Evolutionary conservation across 2,797 vertebrate genomes (phyloP).

Genomic region (Centropyge bicolor): DNA sequence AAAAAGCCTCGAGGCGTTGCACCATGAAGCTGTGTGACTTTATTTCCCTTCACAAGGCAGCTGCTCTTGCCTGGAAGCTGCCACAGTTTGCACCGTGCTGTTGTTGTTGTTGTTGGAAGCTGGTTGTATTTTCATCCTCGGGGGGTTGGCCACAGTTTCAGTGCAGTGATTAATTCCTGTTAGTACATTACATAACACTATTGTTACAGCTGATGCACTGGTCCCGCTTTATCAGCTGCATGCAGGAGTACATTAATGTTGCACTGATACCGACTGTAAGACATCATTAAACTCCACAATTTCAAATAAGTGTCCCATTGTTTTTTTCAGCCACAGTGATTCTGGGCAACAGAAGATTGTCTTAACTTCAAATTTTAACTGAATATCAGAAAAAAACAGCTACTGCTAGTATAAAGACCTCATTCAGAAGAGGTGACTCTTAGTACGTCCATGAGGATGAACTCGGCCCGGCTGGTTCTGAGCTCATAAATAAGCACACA

Average conservation of each 20-base stretch:
- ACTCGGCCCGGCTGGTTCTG: not conserved
- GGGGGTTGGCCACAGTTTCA: constrained; percentile 36
- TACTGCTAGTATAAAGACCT: not conserved
- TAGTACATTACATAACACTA: constrained; percentile 59
- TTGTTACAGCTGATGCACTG: constrained; percentile 48
- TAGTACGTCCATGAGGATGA: not conserved
- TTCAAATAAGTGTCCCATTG: not conserved
- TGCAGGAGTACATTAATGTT: constrained; percentile 31
- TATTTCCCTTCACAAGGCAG: constrained; percentile 20
- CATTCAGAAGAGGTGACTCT: not conserved
- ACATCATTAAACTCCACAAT: constrained; percentile 9
- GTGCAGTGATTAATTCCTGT: constrained; percentile 53
- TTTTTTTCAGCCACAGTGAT: not conserved
- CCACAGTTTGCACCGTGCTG: constrained; percentile 16
- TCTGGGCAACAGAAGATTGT: not conserved
- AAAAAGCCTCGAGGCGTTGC: constrained; percentile 21
- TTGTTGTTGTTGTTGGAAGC: constrained; percentile 14
- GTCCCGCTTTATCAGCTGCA: constrained; percentile 30
- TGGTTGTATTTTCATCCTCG: constrained; percentile 38
- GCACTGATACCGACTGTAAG: constrained; percentile 4
- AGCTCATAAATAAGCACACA: constrained; percentile 14
- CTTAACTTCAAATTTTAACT: not conserved
- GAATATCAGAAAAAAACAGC: not conserved
- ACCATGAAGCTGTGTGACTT: constrained; percentile 7
- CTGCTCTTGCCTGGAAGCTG: constrained; percentile 16